A percentile compares a stretch with the other conserved stretches of the same genome.
Conservation (phyloP, 2,797 vertebrate species). For the Loriculus beryllinus region DNA sequence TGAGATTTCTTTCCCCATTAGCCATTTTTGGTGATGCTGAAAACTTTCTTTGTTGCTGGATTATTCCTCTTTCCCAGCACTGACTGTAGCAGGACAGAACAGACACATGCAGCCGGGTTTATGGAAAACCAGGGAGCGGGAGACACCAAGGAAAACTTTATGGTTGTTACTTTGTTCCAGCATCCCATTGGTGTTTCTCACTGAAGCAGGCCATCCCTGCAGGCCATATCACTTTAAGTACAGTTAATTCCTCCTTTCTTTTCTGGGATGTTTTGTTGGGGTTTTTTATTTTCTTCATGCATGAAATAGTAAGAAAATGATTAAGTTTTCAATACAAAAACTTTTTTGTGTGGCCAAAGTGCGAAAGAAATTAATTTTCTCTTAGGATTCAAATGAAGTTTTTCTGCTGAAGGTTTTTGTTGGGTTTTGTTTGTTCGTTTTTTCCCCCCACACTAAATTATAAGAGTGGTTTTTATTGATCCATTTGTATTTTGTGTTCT, state of each 20-base stretch:
- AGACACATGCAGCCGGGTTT: neutral
- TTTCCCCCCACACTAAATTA: neutral
- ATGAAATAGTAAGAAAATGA: neutral
- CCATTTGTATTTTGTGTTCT: neutral
- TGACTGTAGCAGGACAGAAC: neutral
- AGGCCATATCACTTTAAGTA: neutral
- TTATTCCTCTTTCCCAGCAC: neutral
- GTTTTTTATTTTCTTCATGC: neutral
- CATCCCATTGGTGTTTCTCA: neutral
- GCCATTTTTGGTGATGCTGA: neutral
- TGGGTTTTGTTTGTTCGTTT: neutral
- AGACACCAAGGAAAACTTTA: neutral
- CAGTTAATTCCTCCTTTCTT: neutral
- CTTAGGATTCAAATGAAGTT: neutral
- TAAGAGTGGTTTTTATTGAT: neutral
- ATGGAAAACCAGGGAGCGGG: rapidly evolving
- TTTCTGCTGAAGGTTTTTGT: neutral
- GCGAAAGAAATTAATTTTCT: neutral
- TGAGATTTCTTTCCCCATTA: neutral
- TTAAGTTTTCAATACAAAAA: neutral
- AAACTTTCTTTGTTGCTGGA: neutral
- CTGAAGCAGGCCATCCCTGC: neutral
- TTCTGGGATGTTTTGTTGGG: neutral
- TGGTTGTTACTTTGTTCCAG: constrained; percentile 12
- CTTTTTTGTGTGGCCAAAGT: neutral